These are phyloP conservation scores for Drosophila athabasca DNA, from an alignment of 1,140 invertebrate genomes.

Conservation along the genomic window DNA sequence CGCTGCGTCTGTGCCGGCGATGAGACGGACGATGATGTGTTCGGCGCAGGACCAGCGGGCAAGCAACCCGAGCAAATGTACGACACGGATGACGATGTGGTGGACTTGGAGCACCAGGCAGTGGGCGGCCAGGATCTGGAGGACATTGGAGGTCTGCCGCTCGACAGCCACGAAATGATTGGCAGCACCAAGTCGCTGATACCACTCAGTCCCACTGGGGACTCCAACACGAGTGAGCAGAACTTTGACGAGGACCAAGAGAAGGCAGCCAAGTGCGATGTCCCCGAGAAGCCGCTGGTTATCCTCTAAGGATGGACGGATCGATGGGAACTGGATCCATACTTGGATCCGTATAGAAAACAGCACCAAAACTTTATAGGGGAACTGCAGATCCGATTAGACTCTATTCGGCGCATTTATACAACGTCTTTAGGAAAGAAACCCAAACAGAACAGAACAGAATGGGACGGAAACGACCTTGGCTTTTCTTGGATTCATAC, in stretches of 20 bases:
- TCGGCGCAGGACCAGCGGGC: constrained; percentile 40
- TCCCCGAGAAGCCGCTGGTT: constrained; percentile 76
- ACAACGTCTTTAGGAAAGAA: constrained; percentile 37
- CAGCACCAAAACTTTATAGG: constrained; percentile 56
- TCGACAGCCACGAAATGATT: constrained; percentile 70
- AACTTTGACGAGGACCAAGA: constrained; percentile 66
- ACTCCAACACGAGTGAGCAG: constrained; percentile 49
- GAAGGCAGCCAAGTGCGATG: constrained; percentile 73
- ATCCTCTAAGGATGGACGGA: constrained; percentile 56
- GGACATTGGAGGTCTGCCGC: constrained; percentile 16
- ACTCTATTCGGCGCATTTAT: constrained; percentile 66
- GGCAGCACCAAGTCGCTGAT: constrained; percentile 80
- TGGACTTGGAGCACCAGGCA: constrained; percentile 63
- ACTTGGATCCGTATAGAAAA: constrained; percentile 15
- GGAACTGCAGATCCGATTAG: constrained; percentile 61
- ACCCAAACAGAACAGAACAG: constrained; percentile 19
- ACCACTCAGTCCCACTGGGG: constrained; percentile 69
- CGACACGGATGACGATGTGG: constrained; percentile 72
- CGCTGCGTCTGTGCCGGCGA: constrained; percentile 88
- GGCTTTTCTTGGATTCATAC: constrained; percentile 18
- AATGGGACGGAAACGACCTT: constrained; percentile 7
- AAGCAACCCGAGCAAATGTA: constrained; percentile 50
- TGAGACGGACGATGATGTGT: constrained; percentile 79
- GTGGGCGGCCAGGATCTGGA: constrained; percentile 31
- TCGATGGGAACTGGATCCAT: neutral